phyloP scores from a whole-genome alignment of 2,888 invertebrate species.

The Leptinotarsa haldemani region DNA sequence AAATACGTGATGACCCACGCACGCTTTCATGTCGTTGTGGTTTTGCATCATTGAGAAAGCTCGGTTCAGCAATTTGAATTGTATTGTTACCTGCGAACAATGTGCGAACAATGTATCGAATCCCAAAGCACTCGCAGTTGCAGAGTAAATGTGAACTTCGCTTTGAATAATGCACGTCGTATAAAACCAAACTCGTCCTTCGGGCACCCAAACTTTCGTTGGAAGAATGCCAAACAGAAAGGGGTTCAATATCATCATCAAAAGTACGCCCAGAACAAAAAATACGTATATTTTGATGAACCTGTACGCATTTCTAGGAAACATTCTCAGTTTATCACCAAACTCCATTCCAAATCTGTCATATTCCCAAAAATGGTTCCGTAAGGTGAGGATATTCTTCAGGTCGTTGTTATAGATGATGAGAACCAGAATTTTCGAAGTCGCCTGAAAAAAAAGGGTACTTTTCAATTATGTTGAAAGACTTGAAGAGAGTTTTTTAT shows the following conservation, averaged over 20 bases:
- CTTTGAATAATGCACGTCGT: neutral
- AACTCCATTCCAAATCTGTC: conserved; percentile 5
- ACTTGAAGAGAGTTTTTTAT: too few relatives aligned
- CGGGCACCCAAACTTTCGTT: neutral
- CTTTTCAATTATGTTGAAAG: too few relatives aligned
- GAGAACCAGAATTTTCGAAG: neutral
- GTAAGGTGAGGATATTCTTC: neutral
- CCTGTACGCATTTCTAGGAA: neutral
- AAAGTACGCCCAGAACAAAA: neutral
- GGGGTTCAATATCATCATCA: neutral
- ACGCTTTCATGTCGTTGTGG: neutral
- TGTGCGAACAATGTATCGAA: neutral
- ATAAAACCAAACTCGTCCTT: conserved; percentile 2
- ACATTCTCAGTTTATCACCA: neutral
- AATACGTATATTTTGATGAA: neutral
- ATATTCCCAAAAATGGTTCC: conserved; percentile 2
- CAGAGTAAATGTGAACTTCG: neutral
- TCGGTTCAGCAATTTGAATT: conserved; percentile 3
- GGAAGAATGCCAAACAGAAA: neutral
- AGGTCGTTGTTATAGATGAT: neutral
- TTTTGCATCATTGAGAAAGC: conserved; percentile 4
- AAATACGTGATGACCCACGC: conserved; percentile 14
- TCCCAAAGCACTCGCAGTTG: neutral
- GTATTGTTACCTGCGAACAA: neutral
- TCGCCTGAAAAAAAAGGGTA: conserved; percentile 3